Base-by-base conservation (phyloP, 2,113 vertebrate genomes). In the Tachycineta bicolor region DNA sequence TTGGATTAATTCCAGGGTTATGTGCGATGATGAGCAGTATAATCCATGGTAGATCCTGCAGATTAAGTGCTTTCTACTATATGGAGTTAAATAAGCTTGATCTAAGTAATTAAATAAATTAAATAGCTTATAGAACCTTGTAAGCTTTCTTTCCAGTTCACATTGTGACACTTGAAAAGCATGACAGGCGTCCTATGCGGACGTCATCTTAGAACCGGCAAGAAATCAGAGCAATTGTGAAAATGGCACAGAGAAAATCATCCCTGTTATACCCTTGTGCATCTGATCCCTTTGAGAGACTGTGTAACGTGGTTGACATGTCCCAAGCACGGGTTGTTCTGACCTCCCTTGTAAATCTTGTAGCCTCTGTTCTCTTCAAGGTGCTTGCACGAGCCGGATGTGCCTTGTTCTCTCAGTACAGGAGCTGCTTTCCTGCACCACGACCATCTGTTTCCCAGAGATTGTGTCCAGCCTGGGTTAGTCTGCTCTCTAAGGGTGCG, bases 161-260 rank as follows among this genome's bases (percentile, higher is more conserved):
- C 52, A 16, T 2, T 4, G 4, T 39, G 50, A 37, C 15, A 46
- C 20, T 52, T 4, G 2, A 43, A 78, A 64, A 31, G 5, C 62
- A 65, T 0, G 6, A 31, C 23, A 13, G 19, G 23, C 44, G 34
- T 29, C 0, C 1, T 14, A 4, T 25, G 28, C 0, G 0, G 58
- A 85, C 14, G 14, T 67, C 68, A 70, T 49, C 39, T 76, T 68
- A n/a, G 87, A 84, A 76, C 4, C 1, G 2, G 15, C 44, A 44
- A 69, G 71, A 68, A 91, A 67, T 44, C 33, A 65, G 44, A 79
- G 49, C 20, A 62, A 55, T 11, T 21, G 56, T 71, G 46, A 85
- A 92, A 93, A 84, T 26, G 25, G 62, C 73, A 74, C 18, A 23
- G 50, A 62, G 25, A 59, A 89, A 71, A n/a, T 58, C 25, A 22